These are phyloP conservation scores for Marisa cornuarietis DNA, from an alignment of 1,140 invertebrate genomes.

Conservation along the genomic window DNA sequence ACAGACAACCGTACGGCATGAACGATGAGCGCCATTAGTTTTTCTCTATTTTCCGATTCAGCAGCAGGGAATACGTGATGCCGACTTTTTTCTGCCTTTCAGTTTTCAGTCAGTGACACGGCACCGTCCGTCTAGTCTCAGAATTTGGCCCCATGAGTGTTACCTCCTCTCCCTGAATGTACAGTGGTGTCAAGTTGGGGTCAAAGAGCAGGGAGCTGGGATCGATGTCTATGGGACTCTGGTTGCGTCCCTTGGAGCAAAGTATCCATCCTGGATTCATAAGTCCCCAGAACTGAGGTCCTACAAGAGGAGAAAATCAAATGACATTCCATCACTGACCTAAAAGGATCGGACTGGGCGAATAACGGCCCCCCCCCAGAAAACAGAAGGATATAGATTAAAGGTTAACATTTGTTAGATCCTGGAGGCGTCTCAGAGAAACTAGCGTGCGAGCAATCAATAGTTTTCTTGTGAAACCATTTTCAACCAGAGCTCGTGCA, in stretches of 20 bases:
- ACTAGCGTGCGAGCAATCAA: not conserved
- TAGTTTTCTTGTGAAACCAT: not conserved
- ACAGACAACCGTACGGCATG: no score
- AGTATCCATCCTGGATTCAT: constrained; percentile 96
- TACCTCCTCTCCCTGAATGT: constrained; percentile 92
- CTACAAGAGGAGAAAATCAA: constrained; percentile 70
- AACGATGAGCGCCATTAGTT: no score
- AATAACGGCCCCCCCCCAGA: not conserved
- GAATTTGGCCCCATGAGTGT: constrained; percentile 35
- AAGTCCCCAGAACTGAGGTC: constrained; percentile 95
- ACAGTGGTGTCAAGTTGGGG: constrained; percentile 85
- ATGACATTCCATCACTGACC: not conserved
- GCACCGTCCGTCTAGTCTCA: no score
- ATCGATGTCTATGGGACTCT: constrained; percentile 95
- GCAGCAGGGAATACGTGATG: no score
- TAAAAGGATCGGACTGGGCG: not conserved
- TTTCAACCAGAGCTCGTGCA: no score
- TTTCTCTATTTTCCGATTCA: no score
- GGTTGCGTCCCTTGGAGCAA: constrained; percentile 91
- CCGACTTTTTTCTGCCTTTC: no score
- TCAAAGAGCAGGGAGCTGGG: constrained; percentile 91
- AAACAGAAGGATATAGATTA: not conserved
- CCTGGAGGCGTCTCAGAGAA: not conserved
- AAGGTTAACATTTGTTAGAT: not conserved
- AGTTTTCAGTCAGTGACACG: no score